Conservation (phyloP, 2,888 invertebrate species). For the Ophion ellenae region DNA sequence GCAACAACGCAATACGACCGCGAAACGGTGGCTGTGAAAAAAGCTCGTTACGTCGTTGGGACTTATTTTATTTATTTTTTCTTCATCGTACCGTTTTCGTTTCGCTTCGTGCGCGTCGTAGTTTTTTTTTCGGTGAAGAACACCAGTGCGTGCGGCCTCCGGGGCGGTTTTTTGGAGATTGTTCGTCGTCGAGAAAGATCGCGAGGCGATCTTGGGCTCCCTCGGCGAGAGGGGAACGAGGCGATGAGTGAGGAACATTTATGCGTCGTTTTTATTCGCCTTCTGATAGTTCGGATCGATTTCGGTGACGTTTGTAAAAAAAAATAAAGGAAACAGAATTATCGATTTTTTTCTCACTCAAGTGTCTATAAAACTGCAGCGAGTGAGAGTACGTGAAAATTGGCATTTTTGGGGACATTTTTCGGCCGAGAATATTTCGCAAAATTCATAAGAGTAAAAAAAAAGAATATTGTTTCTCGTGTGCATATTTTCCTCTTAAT, state of each 20-base stretch:
- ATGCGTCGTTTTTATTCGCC: background rate
- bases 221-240: background rate
- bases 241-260: constrained; percentile 3
- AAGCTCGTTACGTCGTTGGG: background rate
- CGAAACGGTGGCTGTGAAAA: background rate
- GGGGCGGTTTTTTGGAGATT: background rate
- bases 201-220: background rate
- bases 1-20: too few species aligned
- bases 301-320: background rate
- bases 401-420: background rate
- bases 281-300: background rate
- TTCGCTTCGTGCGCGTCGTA: too few species aligned
- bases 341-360: background rate
- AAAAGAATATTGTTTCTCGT: background rate
- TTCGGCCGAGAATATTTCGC: background rate
- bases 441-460: background rate
- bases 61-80: background rate
- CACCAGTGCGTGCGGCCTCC: background rate
- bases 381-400: background rate
- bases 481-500: background rate
- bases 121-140: background rate
- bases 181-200: background rate
- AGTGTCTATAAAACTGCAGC: background rate
- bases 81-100: background rate
- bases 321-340: background rate